Conservation (phyloP, 2,888 invertebrate species). For the Campaea margaritaria region DNA sequence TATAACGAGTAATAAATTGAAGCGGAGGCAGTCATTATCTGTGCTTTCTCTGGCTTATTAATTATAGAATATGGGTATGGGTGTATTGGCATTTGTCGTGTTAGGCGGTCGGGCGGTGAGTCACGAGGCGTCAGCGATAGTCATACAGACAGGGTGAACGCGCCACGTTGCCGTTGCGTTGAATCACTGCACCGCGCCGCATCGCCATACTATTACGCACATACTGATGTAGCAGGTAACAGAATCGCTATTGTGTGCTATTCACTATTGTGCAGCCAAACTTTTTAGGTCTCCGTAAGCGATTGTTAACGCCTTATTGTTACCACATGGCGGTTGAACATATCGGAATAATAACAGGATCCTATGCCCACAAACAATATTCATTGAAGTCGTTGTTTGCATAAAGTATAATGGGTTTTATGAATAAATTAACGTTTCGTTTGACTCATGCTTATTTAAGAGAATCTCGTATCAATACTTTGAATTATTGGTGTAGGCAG, state of each 20-base stretch:
- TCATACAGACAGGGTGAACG: conserved; percentile 63
- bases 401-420: conserved; percentile 39
- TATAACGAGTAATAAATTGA: conserved; percentile 59
- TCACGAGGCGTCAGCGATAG: conserved; percentile 50
- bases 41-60: conserved; percentile 62
- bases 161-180: conserved; percentile 43
- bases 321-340: conserved; percentile 62
- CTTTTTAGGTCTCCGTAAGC: conserved; percentile 75
- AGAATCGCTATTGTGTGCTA: conserved; percentile 80
- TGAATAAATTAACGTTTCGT: conserved; percentile 24
- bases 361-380: conserved; percentile 52
- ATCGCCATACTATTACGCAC: conserved; percentile 75
- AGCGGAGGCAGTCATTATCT: conserved; percentile 56
- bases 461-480: background rate
- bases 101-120: conserved; percentile 43
- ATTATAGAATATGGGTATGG: conserved; percentile 66
- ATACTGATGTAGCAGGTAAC: conserved; percentile 81
- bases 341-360: conserved; percentile 70
- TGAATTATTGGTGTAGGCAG: background rate
- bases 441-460: conserved; percentile 16
- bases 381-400: conserved; percentile 33
- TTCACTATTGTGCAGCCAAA: conserved; percentile 78
- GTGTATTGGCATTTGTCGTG: conserved; percentile 57
- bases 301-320: conserved; percentile 80
- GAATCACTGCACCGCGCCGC: conserved; percentile 55